These are phyloP conservation scores for Buphagus erythrorhynchus DNA, from an alignment of 2,797 vertebrate species.

Conservation along the genomic window DNA sequence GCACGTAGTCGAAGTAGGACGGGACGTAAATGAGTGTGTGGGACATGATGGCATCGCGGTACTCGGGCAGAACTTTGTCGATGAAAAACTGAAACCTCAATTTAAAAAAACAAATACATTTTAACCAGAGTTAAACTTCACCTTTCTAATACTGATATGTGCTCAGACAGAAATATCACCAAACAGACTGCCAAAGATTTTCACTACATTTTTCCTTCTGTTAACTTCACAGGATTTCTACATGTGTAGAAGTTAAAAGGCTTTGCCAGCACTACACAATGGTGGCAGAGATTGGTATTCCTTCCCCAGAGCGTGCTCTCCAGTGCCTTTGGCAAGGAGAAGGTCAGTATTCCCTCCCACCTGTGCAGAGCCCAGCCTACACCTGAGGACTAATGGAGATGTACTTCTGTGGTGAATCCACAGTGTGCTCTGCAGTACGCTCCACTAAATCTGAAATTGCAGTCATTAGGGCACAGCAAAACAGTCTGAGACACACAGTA, in stretches of 20 bases:
- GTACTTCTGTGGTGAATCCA: not conserved
- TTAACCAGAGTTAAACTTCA: not conserved
- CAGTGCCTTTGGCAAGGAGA: not conserved
- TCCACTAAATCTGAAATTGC: not conserved
- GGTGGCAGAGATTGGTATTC: not conserved
- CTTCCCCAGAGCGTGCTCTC: not conserved
- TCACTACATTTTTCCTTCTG: not conserved
- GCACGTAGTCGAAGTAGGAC: slow-evolving; percentile 94
- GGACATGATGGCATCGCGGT: slow-evolving; percentile 93
- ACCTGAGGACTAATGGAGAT: not conserved
- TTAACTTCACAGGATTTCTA: not conserved
- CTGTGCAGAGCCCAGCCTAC: not conserved
- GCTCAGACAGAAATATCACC: not conserved
- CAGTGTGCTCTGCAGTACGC: not conserved
- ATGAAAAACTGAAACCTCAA: slow-evolving; percentile 91
- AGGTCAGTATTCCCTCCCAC: not conserved
- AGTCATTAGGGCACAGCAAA: not conserved
- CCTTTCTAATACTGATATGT: not conserved
- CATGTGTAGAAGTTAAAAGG: not conserved
- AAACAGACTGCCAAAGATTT: not conserved
- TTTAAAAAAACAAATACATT: not conserved
- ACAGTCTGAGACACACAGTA: slow-evolving; percentile 43
- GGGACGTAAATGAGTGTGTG: slow-evolving; percentile 94
- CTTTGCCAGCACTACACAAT: not conserved
- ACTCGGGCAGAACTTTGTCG: slow-evolving; percentile 91